Conservation (phyloP, 1,140 invertebrate species). For the Ceratina australensis region DNA sequence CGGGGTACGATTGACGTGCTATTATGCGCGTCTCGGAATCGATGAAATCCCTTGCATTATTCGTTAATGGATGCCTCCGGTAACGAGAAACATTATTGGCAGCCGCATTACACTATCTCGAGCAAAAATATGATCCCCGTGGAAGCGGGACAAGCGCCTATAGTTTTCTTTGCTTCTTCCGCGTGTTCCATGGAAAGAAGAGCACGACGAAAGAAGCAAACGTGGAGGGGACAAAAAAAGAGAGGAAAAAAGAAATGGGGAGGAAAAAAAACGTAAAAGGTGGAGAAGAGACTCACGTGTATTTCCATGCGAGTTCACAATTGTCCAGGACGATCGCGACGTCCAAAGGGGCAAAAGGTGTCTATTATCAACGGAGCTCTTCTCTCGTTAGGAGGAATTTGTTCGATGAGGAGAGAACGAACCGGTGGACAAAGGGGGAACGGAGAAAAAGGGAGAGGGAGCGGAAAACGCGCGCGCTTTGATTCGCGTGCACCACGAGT, state of each 20-base stretch:
- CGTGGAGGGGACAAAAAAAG: not conserved
- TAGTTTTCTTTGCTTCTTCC: not conserved
- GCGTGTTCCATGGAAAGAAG: not conserved
- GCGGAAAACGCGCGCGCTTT: constrained; percentile 33
- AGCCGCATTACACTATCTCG: constrained; percentile 8
- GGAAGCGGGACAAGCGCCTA: too few species aligned
- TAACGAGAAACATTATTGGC: constrained; percentile 14
- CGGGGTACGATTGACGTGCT: constrained; percentile 13
- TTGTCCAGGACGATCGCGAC: constrained; percentile 35
- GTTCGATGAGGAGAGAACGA: constrained; percentile 12
- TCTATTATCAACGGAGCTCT: constrained; percentile 48
- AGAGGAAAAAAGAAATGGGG: not conserved
- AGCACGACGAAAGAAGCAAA: not conserved
- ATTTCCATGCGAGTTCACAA: constrained; percentile 39
- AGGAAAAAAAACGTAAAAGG: not conserved
- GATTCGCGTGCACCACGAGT: constrained; percentile 51
- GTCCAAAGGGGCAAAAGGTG: constrained; percentile 11
- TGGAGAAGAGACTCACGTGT: not conserved
- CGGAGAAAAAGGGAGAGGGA: not conserved
- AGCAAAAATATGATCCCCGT: not conserved
- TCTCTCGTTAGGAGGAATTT: constrained; percentile 46
- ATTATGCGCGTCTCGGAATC: constrained; percentile 17
- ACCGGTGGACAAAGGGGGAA: constrained; percentile 2
- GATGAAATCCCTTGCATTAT: constrained; percentile 38
- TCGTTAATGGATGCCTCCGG: constrained; percentile 32